phyloP scores from a whole-genome alignment of 2,113 vertebrate genomes.

The Rhodinocichla rosea region DNA sequence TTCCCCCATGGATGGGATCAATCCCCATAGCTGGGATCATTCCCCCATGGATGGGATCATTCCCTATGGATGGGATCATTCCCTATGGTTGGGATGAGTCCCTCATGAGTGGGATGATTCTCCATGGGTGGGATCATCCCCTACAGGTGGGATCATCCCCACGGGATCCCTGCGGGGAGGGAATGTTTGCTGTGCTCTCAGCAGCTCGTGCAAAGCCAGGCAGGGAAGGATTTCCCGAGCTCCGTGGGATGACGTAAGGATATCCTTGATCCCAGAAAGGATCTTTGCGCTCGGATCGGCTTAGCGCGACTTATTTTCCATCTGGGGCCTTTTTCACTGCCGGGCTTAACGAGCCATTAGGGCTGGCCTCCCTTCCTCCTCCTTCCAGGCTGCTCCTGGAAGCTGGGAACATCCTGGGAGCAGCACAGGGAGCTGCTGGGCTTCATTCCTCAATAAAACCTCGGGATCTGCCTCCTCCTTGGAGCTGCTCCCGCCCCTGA shows the following conservation, averaged over 20 bases:
- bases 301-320: neutral
- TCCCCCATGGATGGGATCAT: neutral
- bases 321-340: neutral
- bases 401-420: neutral
- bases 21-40: neutral
- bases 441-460: neutral
- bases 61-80: neutral
- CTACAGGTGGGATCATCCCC: neutral
- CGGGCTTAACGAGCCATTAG: neutral
- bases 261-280: neutral
- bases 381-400: neutral
- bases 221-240: neutral
- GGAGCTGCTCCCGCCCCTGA: fast-evolving
- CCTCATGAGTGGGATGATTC: neutral
- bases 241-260: neutral
- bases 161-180: neutral
- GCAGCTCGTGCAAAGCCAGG: fast-evolving
- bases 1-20: neutral
- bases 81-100: neutral
- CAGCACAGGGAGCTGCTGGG: neutral
- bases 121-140: too few relatives aligned
- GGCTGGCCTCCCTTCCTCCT: neutral
- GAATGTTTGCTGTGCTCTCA: neutral
- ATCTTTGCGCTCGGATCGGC: fast-evolving
- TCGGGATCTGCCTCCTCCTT: neutral